phyloP scores from a whole-genome alignment of 2,888 invertebrate species.

The Metalampra italica region DNA sequence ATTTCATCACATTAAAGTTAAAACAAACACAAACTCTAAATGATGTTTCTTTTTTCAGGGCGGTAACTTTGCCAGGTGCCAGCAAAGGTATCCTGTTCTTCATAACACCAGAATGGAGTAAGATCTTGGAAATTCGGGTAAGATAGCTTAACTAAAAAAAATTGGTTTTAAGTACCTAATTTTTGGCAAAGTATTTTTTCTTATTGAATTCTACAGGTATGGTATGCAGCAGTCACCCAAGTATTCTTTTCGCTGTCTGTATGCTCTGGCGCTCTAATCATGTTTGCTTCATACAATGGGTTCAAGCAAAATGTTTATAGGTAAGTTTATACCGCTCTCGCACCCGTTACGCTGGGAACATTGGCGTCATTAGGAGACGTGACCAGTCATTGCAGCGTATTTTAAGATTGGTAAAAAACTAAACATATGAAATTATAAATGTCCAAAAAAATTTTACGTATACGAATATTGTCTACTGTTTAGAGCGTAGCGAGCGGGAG shows the following conservation, averaged over 20 bases:
- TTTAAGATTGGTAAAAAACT: no score
- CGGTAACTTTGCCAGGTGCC: slow-evolving; percentile 84
- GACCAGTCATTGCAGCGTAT: no score
- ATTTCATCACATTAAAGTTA: no score
- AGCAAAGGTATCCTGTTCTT: slow-evolving; percentile 86
- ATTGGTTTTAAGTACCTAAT: slow-evolving; percentile 3
- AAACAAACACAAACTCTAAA: no score
- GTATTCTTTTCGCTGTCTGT: slow-evolving; percentile 89
- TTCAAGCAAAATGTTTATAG: slow-evolving; percentile 85
- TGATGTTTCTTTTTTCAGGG: slow-evolving; percentile 41
- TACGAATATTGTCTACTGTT: no score
- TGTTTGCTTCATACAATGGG: slow-evolving; percentile 88
- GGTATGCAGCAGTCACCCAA: slow-evolving; percentile 89
- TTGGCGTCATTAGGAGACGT: no score
- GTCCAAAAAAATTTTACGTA: no score
- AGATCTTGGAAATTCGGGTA: slow-evolving; percentile 83
- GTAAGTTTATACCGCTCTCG: slow-evolving; percentile 44
- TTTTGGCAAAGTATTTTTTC: not conserved
- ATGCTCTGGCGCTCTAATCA: slow-evolving; percentile 86
- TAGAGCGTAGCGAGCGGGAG: no score
- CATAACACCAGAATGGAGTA: slow-evolving; percentile 86
- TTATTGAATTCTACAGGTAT: slow-evolving; percentile 74
- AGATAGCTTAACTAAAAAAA: slow-evolving; percentile 15
- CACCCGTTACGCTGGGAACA: no score
- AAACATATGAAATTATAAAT: no score